Percentiles rank a stretch among this genome's conserved stretches.
Conservation (phyloP, 1,140 invertebrate species). For the Daktulosphaira vitifoliae region DNA sequence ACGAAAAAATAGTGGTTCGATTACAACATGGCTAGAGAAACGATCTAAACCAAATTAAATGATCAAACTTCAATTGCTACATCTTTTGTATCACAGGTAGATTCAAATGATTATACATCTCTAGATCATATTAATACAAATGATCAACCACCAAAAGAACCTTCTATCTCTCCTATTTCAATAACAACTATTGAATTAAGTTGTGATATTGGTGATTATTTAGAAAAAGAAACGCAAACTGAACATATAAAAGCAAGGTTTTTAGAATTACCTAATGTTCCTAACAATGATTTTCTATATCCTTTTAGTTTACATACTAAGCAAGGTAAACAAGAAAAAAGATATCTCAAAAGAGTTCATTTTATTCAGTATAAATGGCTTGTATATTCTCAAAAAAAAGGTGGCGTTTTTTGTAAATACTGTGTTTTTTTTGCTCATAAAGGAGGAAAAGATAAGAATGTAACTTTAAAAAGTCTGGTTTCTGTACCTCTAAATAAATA, state of each 20-base stretch:
- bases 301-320: conserved; percentile 8
- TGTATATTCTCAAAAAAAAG: conserved; percentile 36
- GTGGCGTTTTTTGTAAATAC: conserved; percentile 9
- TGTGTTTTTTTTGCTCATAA: conserved; percentile 2
- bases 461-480: conserved; percentile 35
- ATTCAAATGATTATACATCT: too few species aligned
- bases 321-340: conserved; percentile 3
- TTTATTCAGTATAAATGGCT: conserved; percentile 37
- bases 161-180: too few species aligned
- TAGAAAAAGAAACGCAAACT: too few species aligned
- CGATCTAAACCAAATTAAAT: too few species aligned
- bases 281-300: neutral
- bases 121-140: too few species aligned
- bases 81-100: too few species aligned
- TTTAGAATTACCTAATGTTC: neutral
- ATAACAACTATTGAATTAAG: too few species aligned
- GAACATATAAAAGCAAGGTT: conserved; percentile 1
- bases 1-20: too few species aligned
- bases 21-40: too few species aligned
- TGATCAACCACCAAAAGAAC: too few species aligned
- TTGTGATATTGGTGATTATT: too few species aligned
- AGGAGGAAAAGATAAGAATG: conserved; percentile 35
- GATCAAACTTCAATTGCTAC: too few species aligned
- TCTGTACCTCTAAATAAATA: conserved; percentile 36
- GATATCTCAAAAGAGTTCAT: conserved; percentile 23